A percentile compares a stretch with the other conserved stretches of the same genome.
Conservation (phyloP, 2,888 invertebrate genomes). For the Blera fallax region DNA sequence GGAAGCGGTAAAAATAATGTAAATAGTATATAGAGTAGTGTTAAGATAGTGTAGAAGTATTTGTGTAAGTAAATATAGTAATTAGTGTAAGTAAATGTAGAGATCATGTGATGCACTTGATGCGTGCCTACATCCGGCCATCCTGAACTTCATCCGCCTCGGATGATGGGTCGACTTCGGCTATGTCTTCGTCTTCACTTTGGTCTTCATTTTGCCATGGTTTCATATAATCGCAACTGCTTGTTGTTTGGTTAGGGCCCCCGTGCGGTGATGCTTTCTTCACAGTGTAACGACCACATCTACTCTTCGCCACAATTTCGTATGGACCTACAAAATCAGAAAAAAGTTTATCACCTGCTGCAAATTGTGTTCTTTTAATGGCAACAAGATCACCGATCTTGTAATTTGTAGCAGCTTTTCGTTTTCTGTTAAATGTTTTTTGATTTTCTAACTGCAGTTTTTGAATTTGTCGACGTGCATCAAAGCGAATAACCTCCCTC, state of each 20-base stretch:
- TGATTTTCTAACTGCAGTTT: not conserved
- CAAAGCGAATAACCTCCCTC: not conserved
- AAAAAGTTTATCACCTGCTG: not conserved
- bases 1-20: too few species aligned
- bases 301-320: too few species aligned
- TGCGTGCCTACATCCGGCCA: not conserved
- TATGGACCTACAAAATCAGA: not conserved
- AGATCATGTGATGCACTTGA: too few species aligned
- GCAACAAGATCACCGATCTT: not conserved
- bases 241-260: not conserved
- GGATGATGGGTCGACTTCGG: not conserved
- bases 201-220: not conserved
- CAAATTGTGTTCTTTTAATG: not conserved
- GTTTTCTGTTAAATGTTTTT: not conserved
- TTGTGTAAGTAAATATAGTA: too few species aligned
- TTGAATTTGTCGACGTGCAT: not conserved
- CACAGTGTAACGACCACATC: not conserved
- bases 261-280: not conserved
- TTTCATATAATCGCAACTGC: not conserved
- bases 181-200: not conserved
- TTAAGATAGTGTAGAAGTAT: too few species aligned
- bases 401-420: not conserved
- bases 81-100: too few species aligned
- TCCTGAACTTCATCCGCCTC: constrained; percentile 4
- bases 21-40: too few species aligned